Base-by-base conservation (phyloP, 2,888 invertebrate species). In the Diloba caeruleocephala region DNA sequence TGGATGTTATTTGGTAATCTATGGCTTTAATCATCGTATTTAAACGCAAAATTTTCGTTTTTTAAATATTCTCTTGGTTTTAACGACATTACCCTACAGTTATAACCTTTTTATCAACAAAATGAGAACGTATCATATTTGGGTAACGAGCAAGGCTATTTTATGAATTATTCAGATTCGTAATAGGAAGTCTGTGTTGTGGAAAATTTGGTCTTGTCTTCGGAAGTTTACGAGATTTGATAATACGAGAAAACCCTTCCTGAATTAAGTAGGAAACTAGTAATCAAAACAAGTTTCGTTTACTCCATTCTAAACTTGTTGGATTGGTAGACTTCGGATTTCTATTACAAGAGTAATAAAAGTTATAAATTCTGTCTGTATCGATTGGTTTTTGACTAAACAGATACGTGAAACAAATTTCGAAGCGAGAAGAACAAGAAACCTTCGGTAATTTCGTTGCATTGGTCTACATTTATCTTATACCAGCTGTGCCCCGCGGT, bases 151-250 rank as follows among this genome's bases (percentile, higher is more conserved):
- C 51, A 56, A 70, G 52, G 63, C 45, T 62, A 62, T 74, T 75
- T 75, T 74, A 82, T 86, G 80, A 85, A 86, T 88, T 76, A 88
- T 85, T 84, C 82, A 85, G 67, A 64, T 71, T 70, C 59, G 51
- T 79, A 80, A 81, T 79, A 81, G 79, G 74, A 79, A 79, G 68
- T 81, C 78, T 71, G 78, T 78, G 74, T 80, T 69, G 77, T 70
- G 76, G 78, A 81, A 82, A 82, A 79, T 80, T 79, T 77, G 58
- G 65, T 65, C 54, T 61, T 71, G 73, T 69, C 69, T 76, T 77
- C 67, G 71, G 39, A 74, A 81, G 72, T 76, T 79, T 71, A 66
- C 52, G 54, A 67, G 69, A 67, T 72, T 55, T 61, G 63, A 77
- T 77, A 76, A 71, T 74, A 69, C 55, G 51, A 70, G 70, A 76